These are phyloP conservation scores for Pissodes strobi DNA, from an alignment of 1,140 invertebrate species.

Conservation along the genomic window DNA sequence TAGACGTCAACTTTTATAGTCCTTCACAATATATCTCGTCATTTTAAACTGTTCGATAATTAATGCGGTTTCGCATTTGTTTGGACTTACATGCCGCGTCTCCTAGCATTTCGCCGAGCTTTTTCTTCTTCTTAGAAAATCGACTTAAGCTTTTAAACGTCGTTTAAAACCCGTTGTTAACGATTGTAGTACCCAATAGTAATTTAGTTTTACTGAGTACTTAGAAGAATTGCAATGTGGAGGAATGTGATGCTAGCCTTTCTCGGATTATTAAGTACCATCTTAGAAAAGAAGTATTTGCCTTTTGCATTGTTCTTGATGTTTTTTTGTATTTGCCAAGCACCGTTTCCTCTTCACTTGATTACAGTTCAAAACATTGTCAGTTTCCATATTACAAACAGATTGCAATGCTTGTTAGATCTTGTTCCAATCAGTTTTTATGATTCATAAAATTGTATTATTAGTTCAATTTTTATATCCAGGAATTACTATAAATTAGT, in stretches of 20 bases:
- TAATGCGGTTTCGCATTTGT: slow-evolving; percentile 17
- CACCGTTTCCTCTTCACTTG: no score
- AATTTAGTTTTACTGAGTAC: slow-evolving; percentile 28
- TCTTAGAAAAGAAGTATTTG: slow-evolving; percentile 22
- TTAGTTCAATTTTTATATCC: no score
- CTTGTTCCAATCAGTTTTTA: no score
- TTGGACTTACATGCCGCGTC: slow-evolving; percentile 1
- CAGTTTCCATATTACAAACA: no score
- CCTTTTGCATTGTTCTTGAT: no score
- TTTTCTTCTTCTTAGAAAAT: slow-evolving; percentile 15
- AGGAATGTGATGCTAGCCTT: slow-evolving; percentile 12
- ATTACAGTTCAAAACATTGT: no score
- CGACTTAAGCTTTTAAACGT: slow-evolving; percentile 24
- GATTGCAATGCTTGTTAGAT: no score
- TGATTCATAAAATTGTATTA: no score
- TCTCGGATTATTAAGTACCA: neutral
- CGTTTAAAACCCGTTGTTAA: slow-evolving; percentile 23
- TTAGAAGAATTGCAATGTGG: slow-evolving; percentile 12
- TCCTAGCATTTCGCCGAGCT: neutral
- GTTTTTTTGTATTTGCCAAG: no score
- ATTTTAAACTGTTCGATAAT: slow-evolving; percentile 29
- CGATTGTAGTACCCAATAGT: slow-evolving; percentile 28
- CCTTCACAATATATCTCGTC: neutral
- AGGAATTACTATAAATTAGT: no score
- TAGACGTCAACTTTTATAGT: slow-evolving; percentile 17